Base-by-base conservation (phyloP, 2,797 vertebrate species). In the Bradypodion ventrale region DNA sequence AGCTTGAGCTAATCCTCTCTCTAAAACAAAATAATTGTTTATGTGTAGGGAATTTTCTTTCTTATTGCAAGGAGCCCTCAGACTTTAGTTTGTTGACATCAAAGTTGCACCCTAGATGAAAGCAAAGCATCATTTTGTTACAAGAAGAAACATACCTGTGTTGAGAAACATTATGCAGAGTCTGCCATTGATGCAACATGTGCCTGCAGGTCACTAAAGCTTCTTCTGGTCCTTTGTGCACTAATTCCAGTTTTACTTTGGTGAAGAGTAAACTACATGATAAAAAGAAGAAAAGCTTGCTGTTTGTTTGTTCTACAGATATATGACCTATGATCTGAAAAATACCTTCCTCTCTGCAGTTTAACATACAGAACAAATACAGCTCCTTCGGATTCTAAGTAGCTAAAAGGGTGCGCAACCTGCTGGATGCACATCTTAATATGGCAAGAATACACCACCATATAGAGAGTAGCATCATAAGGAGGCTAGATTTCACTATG, bases 131-230 rank as follows among this genome's bases (percentile, higher is more conserved):
- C 68, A 29, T 4, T 69, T 12, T 7, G 46, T 32, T 44, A 81
- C 15, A 73, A 90, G 84, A 68, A 46, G 87, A 88, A 85, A 88
- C 95, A 90, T 94, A 98, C 98, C 97, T 98, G 92, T 96, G 94
- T 89, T 97, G 97, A 85, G 95, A 96, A 93, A 95, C 93, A 85
- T 93, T 97, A 80, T 97, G 97, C 60, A 95, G 94, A 78, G 93
- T 97, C 92, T 99, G 98, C 98, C 98, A 99, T 56, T 96, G 91
- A 29, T 94, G 96, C 92, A 99, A 92, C 98, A 99, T 98, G 72
- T 97, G 97, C 72, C 97, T 96, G 89, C 98, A 99, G 29, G 97
- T 98, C 93, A 97, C 96, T 40, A 99, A 96, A 59, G 98, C 98
- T 74, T 95, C 95, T 85, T 97, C 96, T 0, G 98, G 97, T 78